These are phyloP conservation scores for Cataglyphis hispanica DNA, from an alignment of 1,140 invertebrate genomes.

Conservation along the genomic window DNA sequence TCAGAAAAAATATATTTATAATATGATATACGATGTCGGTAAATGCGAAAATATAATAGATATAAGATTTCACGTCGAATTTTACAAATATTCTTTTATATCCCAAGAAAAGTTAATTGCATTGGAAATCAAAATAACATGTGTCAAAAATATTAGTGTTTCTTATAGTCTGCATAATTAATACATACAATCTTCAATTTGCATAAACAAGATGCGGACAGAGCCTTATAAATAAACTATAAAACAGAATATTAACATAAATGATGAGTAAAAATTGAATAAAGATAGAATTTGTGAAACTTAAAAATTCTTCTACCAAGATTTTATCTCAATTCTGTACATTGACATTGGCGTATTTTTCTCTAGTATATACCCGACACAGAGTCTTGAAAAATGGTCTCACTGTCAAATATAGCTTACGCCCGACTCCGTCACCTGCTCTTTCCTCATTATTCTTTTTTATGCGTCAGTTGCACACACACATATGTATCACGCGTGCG, in stretches of 20 bases:
- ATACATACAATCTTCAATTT: background rate
- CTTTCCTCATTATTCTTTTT: constrained; percentile 46
- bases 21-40: background rate
- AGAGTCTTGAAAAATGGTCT: constrained; percentile 52
- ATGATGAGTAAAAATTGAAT: background rate
- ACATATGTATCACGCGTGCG: no score
- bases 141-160: background rate
- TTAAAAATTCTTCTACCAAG: background rate
- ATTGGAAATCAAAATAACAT: background rate
- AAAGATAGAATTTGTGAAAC: background rate
- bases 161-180: background rate
- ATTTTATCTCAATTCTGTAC: constrained; percentile 30
- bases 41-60: background rate
- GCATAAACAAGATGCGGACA: background rate
- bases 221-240: background rate
- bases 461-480: constrained; percentile 28
- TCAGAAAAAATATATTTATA: background rate
- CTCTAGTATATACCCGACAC: no score
- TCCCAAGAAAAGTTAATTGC: background rate
- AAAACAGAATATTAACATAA: background rate
- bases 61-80: background rate
- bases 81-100: background rate
- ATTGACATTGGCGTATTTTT: background rate
- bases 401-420: constrained; percentile 50
- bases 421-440: constrained; percentile 33